These are phyloP conservation scores for Thomomys bottae DNA, from an alignment of 2,113 vertebrate genomes.

Conservation along the genomic window DNA sequence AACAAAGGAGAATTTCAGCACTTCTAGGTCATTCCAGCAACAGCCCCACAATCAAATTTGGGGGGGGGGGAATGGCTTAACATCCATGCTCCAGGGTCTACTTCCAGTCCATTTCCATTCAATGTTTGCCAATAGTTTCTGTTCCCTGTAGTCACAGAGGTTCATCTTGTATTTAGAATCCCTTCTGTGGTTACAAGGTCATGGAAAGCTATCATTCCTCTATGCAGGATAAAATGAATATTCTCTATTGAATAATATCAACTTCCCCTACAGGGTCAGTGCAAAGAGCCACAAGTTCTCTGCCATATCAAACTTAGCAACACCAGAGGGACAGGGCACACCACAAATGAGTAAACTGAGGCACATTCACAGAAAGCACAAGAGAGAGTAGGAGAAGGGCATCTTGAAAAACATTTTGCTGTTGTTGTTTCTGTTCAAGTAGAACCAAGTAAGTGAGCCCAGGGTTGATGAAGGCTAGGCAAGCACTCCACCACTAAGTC, in stretches of 20 bases:
- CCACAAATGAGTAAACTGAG: constrained; percentile 14
- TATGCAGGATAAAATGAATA: neutral
- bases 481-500: too few relatives aligned
- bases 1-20: constrained; percentile 59
- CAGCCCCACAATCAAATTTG: neutral
- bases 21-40: constrained; percentile 43
- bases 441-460: too few relatives aligned
- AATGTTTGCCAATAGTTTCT: neutral
- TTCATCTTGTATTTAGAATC: constrained; percentile 13
- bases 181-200: constrained; percentile 12
- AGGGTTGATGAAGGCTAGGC: neutral
- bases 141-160: neutral
- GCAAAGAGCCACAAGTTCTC: neutral
- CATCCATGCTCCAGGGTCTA: neutral
- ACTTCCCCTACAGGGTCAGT: neutral
- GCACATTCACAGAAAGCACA: neutral
- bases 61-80: neutral
- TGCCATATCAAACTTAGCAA: neutral
- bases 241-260: neutral
- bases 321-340: neutral
- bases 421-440: neutral
- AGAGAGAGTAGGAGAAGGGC: neutral
- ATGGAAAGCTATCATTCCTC: constrained; percentile 16
- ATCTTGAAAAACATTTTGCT: constrained; percentile 18
- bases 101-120: neutral